A percentile compares a stretch with the other conserved stretches of the same genome.
These are phyloP conservation scores for Callorhinus ursinus DNA, from an alignment of 2,113 vertebrate species.

Conservation along the genomic window DNA sequence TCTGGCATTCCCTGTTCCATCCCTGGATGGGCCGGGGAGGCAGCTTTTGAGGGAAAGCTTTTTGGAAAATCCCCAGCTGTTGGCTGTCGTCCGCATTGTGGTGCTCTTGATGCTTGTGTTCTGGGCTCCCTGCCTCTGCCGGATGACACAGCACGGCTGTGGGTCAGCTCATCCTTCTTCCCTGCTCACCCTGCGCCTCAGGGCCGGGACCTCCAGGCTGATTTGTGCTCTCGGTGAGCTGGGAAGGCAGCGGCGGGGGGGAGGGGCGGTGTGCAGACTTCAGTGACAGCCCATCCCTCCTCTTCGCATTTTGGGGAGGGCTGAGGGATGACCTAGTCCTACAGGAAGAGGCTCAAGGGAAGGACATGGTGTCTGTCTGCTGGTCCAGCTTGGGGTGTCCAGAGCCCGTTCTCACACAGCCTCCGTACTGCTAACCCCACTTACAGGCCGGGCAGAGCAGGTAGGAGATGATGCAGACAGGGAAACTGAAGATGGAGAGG, in stretches of 20 bases:
- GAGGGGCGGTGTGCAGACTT: neutral
- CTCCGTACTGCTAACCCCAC: accelerated
- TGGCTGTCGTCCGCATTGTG: slow-evolving; percentile 47
- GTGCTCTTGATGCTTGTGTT: slow-evolving; percentile 49
- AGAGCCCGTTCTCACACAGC: neutral
- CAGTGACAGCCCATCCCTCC: neutral
- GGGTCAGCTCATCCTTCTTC: slow-evolving; percentile 43
- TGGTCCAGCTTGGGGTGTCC: neutral
- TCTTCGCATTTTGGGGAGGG: neutral
- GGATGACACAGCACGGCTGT: slow-evolving; percentile 63
- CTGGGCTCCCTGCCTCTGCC: slow-evolving; percentile 77
- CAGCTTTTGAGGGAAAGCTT: slow-evolving; percentile 53
- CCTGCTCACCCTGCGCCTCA: slow-evolving; percentile 33
- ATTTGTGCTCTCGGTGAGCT: neutral
- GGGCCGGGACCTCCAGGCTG: neutral
- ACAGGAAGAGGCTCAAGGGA: neutral
- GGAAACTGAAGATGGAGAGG: neutral
- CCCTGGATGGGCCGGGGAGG: neutral
- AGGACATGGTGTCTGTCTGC: neutral
- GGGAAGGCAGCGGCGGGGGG: neutral
- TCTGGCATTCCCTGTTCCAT: neutral
- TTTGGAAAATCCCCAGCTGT: slow-evolving; percentile 49
- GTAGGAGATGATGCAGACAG: neutral
- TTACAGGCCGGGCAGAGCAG: neutral
- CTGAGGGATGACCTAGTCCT: neutral